A percentile compares a stretch with the other conserved stretches of the same genome.
These are phyloP conservation scores for Vespertilio murinus DNA, from an alignment of 2,797 vertebrate genomes.

Conservation along the genomic window DNA sequence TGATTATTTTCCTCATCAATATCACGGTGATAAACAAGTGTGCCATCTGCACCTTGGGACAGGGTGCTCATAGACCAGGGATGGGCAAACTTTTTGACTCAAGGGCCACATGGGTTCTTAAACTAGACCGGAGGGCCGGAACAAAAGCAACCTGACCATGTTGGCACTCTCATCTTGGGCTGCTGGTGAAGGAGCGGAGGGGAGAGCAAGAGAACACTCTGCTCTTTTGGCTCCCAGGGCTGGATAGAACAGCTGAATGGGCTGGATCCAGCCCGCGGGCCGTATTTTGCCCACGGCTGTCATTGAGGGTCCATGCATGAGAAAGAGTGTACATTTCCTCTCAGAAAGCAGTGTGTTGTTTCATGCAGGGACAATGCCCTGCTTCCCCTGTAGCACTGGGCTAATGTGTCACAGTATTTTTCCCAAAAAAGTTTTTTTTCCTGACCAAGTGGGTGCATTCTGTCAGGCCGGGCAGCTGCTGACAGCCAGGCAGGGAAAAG, in stretches of 20 bases:
- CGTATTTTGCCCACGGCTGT: too few species aligned
- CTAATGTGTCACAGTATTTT: slow-evolving; percentile 49
- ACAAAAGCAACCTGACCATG: too few species aligned
- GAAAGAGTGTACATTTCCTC: not conserved
- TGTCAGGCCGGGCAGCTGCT: slow-evolving; percentile 66
- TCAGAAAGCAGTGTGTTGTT: slow-evolving; percentile 35
- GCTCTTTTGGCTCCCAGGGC: too few species aligned
- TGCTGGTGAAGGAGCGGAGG: too few species aligned
- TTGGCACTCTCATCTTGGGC: too few species aligned
- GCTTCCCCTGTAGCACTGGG: not conserved
- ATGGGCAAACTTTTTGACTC: too few species aligned
- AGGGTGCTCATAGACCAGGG: not conserved
- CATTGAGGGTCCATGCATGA: not conserved
- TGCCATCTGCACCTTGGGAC: not conserved
- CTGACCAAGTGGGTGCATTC: slow-evolving; percentile 63
- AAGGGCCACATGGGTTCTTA: too few species aligned
- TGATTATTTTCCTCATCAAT: slow-evolving; percentile 4
- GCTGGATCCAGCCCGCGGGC: too few species aligned
- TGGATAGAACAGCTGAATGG: too few species aligned
- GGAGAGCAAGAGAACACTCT: too few species aligned
- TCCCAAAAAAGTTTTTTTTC: slow-evolving; percentile 53
- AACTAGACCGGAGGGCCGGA: too few species aligned
- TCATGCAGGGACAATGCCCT: slow-evolving; percentile 16
- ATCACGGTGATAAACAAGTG: slow-evolving; percentile 15
- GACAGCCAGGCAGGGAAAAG: slow-evolving; percentile 65